Percentiles rank a stretch among this genome's conserved stretches.
phyloP scores from a whole-genome alignment of 1,140 invertebrate genomes.

The Leucophenga varia region DNA sequence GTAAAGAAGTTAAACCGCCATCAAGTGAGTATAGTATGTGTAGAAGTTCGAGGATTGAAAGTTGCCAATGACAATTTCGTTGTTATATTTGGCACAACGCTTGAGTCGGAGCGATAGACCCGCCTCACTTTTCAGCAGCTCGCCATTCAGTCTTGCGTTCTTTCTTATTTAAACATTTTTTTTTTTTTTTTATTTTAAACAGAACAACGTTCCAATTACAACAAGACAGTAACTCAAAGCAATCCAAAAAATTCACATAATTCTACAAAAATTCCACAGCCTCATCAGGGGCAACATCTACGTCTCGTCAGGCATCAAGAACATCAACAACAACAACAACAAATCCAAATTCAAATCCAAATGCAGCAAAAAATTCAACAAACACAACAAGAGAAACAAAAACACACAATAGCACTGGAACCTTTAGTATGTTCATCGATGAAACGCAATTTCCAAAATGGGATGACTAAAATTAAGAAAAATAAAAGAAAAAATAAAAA shows the following conservation, averaged over 20 bases:
- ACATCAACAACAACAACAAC: no score
- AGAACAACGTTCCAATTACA: slow-evolving; percentile 44
- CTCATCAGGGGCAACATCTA: background rate
- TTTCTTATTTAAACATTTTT: no score
- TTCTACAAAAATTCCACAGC: background rate
- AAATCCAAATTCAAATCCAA: no score
- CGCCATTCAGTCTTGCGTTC: no score
- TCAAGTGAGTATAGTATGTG: slow-evolving; percentile 41
- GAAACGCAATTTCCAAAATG: slow-evolving; percentile 53
- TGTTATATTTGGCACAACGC: no score
- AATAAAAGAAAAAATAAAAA: no score
- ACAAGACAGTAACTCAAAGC: background rate
- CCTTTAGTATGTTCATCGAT: slow-evolving; percentile 54
- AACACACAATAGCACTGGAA: slow-evolving; percentile 16
- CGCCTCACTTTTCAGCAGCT: no score
- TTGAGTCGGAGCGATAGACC: no score
- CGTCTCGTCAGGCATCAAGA: no score
- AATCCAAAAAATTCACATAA: slow-evolving; percentile 12
- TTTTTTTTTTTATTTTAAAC: no score
- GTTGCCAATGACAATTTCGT: no score
- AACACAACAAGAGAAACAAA: slow-evolving; percentile 9
- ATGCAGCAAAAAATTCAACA: background rate
- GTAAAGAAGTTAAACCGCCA: slow-evolving; percentile 43
- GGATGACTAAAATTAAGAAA: slow-evolving; percentile 53
- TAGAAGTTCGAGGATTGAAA: no score